Evolutionary conservation across 2,888 invertebrate species (phyloP).

Genomic region (Romanomermis culicivorax): DNA sequence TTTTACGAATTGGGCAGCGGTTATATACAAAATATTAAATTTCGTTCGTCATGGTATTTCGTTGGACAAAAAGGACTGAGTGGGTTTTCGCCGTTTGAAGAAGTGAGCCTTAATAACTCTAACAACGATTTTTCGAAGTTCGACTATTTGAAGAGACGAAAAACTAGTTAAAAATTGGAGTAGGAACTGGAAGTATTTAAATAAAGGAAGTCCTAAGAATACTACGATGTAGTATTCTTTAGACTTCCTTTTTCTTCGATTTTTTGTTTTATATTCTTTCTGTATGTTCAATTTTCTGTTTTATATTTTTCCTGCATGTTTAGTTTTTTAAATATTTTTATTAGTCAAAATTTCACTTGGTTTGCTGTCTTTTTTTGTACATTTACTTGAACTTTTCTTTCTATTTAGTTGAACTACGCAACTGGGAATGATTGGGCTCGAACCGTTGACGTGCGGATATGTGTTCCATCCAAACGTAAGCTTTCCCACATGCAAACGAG

Average conservation of each 20-base stretch:
- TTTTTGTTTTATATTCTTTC: no score
- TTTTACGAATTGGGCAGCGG: constrained; percentile 37
- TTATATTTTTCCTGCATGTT: no score
- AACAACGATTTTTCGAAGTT: no score
- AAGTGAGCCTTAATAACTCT: constrained; percentile 22
- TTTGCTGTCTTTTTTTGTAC: background rate
- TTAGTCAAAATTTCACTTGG: no score
- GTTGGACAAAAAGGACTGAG: constrained; percentile 36
- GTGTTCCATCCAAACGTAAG: constrained; percentile 32
- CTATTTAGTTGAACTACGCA: constrained; percentile 17
- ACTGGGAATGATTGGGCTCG: constrained; percentile 29
- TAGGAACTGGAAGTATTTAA: no score
- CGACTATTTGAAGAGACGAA: background rate
- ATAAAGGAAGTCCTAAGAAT: no score
- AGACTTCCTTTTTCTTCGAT: no score
- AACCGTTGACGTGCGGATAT: constrained; percentile 31
- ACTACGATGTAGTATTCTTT: no score
- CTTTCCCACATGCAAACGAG: constrained; percentile 9
- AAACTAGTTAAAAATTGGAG: no score
- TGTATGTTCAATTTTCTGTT: no score
- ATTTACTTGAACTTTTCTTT: background rate
- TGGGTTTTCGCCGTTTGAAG: constrained; percentile 36
- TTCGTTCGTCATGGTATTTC: constrained; percentile 38
- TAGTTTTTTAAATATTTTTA: no score
- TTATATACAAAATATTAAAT: constrained; percentile 37